phyloP scores from a whole-genome alignment of 1,140 invertebrate species.

The Lanistes nyassanus region DNA sequence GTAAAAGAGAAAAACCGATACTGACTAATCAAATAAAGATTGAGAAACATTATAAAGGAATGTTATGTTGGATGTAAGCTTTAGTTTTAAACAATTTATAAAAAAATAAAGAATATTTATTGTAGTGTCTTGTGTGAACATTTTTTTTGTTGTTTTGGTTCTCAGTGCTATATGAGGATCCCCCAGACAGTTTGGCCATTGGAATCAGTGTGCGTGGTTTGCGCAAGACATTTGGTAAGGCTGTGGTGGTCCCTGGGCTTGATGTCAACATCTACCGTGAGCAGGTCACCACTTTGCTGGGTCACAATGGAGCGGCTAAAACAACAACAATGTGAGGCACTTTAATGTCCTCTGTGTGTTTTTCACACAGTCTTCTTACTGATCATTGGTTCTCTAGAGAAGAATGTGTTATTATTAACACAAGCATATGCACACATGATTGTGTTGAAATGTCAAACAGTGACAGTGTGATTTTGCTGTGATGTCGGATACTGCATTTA shows the following conservation, averaged over 20 bases:
- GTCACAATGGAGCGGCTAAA: conserved; percentile 74
- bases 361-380: not conserved
- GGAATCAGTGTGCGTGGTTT: conserved; percentile 54
- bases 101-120: too few relatives aligned
- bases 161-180: conserved; percentile 34
- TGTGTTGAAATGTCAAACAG: too few relatives aligned
- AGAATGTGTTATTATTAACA: conserved; percentile 5
- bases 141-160: too few relatives aligned
- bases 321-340: conserved; percentile 71
- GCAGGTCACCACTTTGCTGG: conserved; percentile 72
- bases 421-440: too few relatives aligned
- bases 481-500: too few relatives aligned
- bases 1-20: too few relatives aligned
- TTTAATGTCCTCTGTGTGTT: not conserved
- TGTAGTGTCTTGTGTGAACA: too few relatives aligned
- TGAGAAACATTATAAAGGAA: too few relatives aligned
- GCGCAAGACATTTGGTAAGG: conserved; percentile 51
- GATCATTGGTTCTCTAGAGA: not conserved
- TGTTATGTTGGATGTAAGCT: too few relatives aligned
- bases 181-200: conserved; percentile 30
- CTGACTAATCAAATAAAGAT: too few relatives aligned
- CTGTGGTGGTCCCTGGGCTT: conserved; percentile 74
- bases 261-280: conserved; percentile 76
- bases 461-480: too few relatives aligned
- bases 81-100: too few relatives aligned